Conservation (phyloP, 2,113 vertebrate genomes). For the Lophura nycthemera region DNA sequence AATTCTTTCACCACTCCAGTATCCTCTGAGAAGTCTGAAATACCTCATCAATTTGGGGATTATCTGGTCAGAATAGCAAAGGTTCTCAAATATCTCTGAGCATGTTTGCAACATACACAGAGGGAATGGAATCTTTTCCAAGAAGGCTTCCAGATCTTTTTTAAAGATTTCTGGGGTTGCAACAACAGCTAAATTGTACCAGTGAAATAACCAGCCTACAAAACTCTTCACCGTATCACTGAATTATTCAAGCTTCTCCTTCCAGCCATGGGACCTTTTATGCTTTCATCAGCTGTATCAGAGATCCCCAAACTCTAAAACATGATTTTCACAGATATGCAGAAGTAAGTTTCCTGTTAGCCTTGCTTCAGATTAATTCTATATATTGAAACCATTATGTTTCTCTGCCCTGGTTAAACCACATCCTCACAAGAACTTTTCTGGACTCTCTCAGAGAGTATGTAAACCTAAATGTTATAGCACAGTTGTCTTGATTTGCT, state of each 20-base stretch:
- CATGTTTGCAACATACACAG: neutral
- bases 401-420: neutral
- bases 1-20: neutral
- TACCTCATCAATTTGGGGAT: neutral
- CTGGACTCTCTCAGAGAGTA: neutral
- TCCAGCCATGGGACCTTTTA: neutral
- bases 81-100: neutral
- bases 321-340: neutral
- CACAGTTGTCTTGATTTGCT: neutral
- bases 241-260: neutral
- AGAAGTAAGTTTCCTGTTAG: neutral
- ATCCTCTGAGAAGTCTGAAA: neutral
- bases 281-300: rapidly evolving
- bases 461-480: neutral
- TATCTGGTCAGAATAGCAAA: neutral
- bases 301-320: neutral
- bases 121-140: neutral
- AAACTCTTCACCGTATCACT: neutral
- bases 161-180: neutral
- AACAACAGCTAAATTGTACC: neutral
- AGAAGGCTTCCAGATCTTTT: neutral
- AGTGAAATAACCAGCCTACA: neutral
- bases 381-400: neutral
- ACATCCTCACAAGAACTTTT: neutral
- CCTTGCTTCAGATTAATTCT: neutral